These are phyloP conservation scores for Cyrtonyx montezumae DNA, from an alignment of 2,113 vertebrate species.

Conservation along the genomic window DNA sequence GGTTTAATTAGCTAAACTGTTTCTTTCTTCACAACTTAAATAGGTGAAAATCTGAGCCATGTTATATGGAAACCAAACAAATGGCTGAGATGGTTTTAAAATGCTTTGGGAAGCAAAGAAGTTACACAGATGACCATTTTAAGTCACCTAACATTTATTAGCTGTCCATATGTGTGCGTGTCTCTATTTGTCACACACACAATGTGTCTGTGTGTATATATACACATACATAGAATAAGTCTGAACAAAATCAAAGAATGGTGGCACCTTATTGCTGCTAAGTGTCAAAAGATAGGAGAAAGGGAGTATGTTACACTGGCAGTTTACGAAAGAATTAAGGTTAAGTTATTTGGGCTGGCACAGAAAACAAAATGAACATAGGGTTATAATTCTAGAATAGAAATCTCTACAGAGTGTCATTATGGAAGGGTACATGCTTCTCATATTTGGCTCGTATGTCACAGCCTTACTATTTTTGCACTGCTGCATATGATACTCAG, in stretches of 20 bases:
- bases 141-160: neutral
- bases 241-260: neutral
- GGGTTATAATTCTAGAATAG: neutral
- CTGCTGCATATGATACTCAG: neutral
- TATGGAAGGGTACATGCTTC: neutral
- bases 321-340: neutral
- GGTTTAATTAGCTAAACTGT: neutral
- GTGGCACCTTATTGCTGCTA: neutral
- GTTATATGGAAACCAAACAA: neutral
- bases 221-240: neutral
- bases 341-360: neutral
- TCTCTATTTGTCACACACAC: neutral
- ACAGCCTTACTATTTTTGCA: neutral
- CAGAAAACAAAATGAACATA: neutral
- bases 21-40: neutral
- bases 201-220: rapidly evolving
- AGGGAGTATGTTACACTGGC: neutral
- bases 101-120: neutral
- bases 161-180: rapidly evolving
- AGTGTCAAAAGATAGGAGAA: neutral
- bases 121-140: neutral
- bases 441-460: neutral
- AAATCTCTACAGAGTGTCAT: neutral
- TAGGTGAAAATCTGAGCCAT: neutral
- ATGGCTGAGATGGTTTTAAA: neutral